Base-by-base conservation (phyloP, 1,140 invertebrate species). In the Plodia interpunctella region DNA sequence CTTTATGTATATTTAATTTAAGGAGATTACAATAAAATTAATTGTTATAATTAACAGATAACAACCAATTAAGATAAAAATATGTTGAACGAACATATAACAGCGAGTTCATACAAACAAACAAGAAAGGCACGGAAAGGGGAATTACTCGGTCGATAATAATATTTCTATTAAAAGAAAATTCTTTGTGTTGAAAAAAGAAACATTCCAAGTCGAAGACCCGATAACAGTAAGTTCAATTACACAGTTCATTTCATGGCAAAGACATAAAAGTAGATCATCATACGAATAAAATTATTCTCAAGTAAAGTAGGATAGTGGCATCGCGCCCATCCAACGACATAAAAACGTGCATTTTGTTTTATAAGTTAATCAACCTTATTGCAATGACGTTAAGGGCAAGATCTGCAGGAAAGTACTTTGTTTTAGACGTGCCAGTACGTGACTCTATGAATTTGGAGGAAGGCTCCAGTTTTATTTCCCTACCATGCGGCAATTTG, bases 371-470 rank as follows among this genome's bases (percentile, higher is more conserved):
- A 44, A 44, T 15, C 13, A 17, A 44, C 38, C 38, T 44, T 44
- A 44, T 17, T 15, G 38, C 38, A 15, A n/a, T 44, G 5, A 44
- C 9, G 13, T 44, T 44, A 44, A 44, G 38, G 38, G 38, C 8
- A 44, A 15, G 38, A 44, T 44, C 38, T 44, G 2, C 15, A 4
- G 4, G 15, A 44, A 0, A 44, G 13, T 15, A 6, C 10, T 44
- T 44, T 44, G 38, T 44, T 44, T 44, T 15, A 44, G 38, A 15
- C 38, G 35, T 17, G 58, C 19, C 30, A 53, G 38, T 67, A 67
- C 62, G 62, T 67, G 62, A 71, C 68, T 60, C 53, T 49, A 71
- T 68, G 63, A 65, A 63, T 71, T 67, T 49, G 58, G 56, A 44
- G 18, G 59, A 57, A 44, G 57, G 25, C 61, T 49, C 54, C 55